These are phyloP conservation scores for Tribolium freemani DNA, from an alignment of 2,888 invertebrate genomes.

Conservation along the genomic window DNA sequence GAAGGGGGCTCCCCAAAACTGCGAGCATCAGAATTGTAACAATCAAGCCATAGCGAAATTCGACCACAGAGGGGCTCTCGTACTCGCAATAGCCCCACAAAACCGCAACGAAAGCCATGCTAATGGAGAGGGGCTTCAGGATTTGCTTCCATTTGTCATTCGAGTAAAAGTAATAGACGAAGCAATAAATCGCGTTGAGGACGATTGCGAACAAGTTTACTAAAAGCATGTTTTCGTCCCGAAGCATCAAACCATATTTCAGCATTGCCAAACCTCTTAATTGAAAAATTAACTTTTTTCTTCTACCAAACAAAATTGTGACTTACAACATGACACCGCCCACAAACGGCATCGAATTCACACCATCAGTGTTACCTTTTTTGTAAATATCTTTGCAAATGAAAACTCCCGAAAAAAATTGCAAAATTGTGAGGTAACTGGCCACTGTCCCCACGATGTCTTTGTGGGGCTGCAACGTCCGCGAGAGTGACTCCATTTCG, in stretches of 20 bases:
- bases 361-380: conserved; percentile 76
- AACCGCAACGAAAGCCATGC: conserved; percentile 72
- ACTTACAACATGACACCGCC: conserved; percentile 85
- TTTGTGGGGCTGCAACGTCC: conserved; percentile 76
- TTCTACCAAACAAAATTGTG: too few relatives aligned
- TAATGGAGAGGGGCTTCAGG: conserved; percentile 73
- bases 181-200: conserved; percentile 77
- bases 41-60: conserved; percentile 79
- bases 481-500: conserved; percentile 67
- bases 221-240: conserved; percentile 82
- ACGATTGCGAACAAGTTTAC: conserved; percentile 83
- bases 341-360: conserved; percentile 79
- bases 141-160: conserved; percentile 69
- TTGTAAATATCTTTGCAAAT: conserved; percentile 82
- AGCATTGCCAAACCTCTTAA: conserved; percentile 79
- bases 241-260: conserved; percentile 80
- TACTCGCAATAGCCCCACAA: conserved; percentile 76
- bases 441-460: conserved; percentile 78
- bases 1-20: conserved; percentile 79
- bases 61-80: conserved; percentile 77
- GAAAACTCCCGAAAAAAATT: conserved; percentile 86
- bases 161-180: conserved; percentile 78
- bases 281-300: too few relatives aligned
- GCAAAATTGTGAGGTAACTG: conserved; percentile 81
- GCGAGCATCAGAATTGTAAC: conserved; percentile 78